Conservation (phyloP, 2,888 invertebrate genomes). For the Coenonympha glycerion region DNA sequence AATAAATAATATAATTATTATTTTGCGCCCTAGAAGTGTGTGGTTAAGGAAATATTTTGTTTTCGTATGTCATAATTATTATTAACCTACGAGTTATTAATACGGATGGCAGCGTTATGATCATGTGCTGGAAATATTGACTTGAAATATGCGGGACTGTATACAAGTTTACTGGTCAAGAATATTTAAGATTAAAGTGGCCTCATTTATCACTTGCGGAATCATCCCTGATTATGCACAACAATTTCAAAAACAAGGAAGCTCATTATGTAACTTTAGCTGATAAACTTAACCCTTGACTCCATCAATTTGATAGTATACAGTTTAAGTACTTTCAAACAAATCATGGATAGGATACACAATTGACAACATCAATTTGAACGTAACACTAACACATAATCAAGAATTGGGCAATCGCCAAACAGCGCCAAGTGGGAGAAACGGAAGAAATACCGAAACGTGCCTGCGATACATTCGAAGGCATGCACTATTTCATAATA, state of each 20-base stretch:
- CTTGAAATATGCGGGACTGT: too few relatives aligned
- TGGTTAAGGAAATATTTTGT: background rate
- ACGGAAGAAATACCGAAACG: slow-evolving; percentile 8
- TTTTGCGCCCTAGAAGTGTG: background rate
- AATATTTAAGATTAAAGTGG: too few relatives aligned
- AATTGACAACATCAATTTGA: slow-evolving; percentile 66
- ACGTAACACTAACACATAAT: slow-evolving; percentile 58
- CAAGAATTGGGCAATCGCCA: slow-evolving; percentile 34
- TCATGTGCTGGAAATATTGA: too few relatives aligned
- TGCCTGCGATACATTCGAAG: slow-evolving; percentile 4
- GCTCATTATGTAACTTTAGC: too few relatives aligned
- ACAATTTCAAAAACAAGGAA: too few relatives aligned
- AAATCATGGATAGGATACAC: background rate
- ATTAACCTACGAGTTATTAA: too few relatives aligned
- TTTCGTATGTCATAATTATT: too few relatives aligned
- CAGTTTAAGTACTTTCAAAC: background rate
- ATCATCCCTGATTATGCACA: too few relatives aligned
- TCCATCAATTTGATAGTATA: background rate
- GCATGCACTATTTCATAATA: slow-evolving; percentile 7
- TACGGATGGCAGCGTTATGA: too few relatives aligned
- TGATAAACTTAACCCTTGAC: too few relatives aligned
- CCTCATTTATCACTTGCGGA: too few relatives aligned
- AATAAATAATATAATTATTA: background rate
- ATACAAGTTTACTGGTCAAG: too few relatives aligned
- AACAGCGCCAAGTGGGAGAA: slow-evolving; percentile 9